Evolutionary conservation across 2,888 invertebrate genomes (phyloP), one percentile per base, ranked within the genome.

Genomic region (Crematogaster levior): DNA sequence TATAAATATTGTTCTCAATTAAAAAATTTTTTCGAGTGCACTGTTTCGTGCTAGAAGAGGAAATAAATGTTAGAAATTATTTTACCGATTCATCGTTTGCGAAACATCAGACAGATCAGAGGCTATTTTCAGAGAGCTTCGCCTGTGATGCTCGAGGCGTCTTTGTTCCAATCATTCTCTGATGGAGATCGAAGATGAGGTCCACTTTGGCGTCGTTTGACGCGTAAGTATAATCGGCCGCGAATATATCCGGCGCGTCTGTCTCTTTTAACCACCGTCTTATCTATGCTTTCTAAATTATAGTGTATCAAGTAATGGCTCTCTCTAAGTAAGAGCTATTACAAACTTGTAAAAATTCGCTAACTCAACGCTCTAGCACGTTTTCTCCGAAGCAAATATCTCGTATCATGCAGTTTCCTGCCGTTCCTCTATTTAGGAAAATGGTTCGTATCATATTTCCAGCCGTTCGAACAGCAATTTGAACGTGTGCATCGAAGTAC

Each of bases 251-350:
- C 27, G 40, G 81, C 74, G 58, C 48, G 63, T 43, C 56, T 53
- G 79, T 74, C 40, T 73, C 66, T 68, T 65, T 56, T 72, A 81
- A 79, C 51, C 27, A 37, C 21, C 65, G 15, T 81, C 77, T 86
- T 84, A 83, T 81, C 88, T 82, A 12, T 48, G 40, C 46, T 60
- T 83, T 85, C 84, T 81, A 88, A 88, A 88, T 88, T 86, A 88
- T 61, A 82, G 88, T 77, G 84, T 83, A 86, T 88, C 83, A 79
- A 83, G 82, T 88, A 88, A 88, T 88, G 77, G 73, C 88, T 82
- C 51, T 79, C 88, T 82, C 51, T 79, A 43, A 79, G 77, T 77
- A 75, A 88, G 83, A 86, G 81, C 88, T 60, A 86, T 88, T 85
- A 80, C 80, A 30, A n/a, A 65, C 34, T 6, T 21, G 66, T 46